Percentiles rank a stretch among this genome's conserved stretches.
Conservation (phyloP, 2,113 vertebrate genomes). For the Chroicocephalus ridibundus region DNA sequence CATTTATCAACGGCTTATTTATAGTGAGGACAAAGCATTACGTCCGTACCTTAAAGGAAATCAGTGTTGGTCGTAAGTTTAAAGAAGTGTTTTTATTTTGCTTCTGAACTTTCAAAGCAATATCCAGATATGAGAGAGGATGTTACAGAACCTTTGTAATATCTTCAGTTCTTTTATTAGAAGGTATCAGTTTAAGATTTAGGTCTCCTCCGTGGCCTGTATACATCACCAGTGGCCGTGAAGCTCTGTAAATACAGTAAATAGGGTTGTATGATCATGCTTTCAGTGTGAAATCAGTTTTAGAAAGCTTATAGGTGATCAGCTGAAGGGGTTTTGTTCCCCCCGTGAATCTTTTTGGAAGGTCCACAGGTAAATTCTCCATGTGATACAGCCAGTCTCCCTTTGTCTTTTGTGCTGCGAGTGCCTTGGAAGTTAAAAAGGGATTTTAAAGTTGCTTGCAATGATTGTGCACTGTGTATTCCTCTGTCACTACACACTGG, state of each 20-base stretch:
- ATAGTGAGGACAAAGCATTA: background rate
- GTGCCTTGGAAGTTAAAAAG: background rate
- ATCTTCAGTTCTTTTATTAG: background rate
- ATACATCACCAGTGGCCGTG: background rate
- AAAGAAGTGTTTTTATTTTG: background rate
- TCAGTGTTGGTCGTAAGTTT: background rate
- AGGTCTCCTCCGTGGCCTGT: background rate
- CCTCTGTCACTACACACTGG: background rate
- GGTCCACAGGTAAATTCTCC: background rate
- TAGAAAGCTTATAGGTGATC: background rate
- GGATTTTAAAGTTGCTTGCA: background rate
- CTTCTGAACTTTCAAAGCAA: background rate
- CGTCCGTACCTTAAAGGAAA: background rate
- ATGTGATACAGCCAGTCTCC: background rate
- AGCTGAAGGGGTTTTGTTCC: background rate
- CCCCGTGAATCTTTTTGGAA: background rate
- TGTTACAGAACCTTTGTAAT: background rate
- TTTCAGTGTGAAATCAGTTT: background rate
- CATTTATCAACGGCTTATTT: background rate
- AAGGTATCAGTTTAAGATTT: background rate
- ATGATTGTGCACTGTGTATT: background rate
- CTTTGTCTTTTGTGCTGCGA: background rate
- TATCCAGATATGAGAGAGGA: background rate
- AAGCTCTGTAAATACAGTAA: background rate
- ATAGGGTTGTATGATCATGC: background rate